These are phyloP conservation scores for Drosophila ananassae DNA, from an alignment of 1,140 invertebrate species.

Conservation along the genomic window DNA sequence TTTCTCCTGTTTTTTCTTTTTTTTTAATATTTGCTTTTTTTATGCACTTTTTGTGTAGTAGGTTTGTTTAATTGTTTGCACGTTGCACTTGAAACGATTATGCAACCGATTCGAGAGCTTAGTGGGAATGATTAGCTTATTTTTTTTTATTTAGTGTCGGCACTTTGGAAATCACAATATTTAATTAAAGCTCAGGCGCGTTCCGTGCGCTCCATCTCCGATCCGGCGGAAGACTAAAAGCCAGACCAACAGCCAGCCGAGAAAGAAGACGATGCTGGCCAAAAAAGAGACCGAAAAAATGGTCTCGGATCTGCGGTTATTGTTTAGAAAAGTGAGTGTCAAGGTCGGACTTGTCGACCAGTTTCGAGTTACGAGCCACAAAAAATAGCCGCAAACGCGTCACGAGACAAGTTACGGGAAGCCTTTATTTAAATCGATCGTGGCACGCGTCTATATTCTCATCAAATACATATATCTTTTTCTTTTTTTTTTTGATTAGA, in stretches of 20 bases:
- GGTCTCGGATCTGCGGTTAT: constrained; percentile 53
- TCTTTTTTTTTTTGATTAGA: constrained; percentile 37
- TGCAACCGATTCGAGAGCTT: constrained; percentile 40
- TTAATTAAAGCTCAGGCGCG: constrained; percentile 19
- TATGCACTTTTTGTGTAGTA: constrained; percentile 27
- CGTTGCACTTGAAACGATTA: constrained; percentile 66
- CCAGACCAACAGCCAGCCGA: constrained; percentile 53
- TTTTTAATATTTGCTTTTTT: constrained; percentile 2
- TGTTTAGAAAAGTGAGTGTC: constrained; percentile 83
- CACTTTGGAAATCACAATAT: constrained; percentile 1
- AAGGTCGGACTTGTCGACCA: constrained; percentile 73
- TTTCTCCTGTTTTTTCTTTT: constrained; percentile 20
- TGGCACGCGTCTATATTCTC: constrained; percentile 62
- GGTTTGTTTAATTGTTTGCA: constrained; percentile 42
- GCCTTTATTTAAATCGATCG: constrained; percentile 17
- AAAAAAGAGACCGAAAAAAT: constrained; percentile 59
- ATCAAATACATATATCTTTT: constrained; percentile 2
- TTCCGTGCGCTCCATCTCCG: constrained; percentile 68
- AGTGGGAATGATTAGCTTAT: constrained; percentile 24
- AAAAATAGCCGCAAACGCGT: constrained; percentile 31
- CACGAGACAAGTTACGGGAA: constrained; percentile 66
- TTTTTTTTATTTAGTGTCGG: constrained; percentile 8
- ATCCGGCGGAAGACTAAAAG: constrained; percentile 73
- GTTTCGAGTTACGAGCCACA: constrained; percentile 35
- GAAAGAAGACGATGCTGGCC: constrained; percentile 80